phyloP scores from a whole-genome alignment of 1,140 invertebrate species.

The Chironomus tepperi region DNA sequence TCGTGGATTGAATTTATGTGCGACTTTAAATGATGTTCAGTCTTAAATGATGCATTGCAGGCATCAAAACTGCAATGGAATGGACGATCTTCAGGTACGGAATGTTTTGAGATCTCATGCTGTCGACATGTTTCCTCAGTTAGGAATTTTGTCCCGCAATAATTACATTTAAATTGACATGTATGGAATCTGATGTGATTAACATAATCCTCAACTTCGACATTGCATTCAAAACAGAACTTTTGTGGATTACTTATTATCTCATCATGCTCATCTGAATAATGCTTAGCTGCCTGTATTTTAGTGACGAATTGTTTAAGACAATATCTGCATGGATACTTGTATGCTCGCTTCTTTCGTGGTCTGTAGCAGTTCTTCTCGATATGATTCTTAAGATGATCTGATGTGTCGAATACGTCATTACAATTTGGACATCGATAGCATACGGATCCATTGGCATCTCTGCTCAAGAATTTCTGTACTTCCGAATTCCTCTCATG shows the following conservation, averaged over 20 bases:
- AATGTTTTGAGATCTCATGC: background rate
- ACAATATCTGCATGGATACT: conserved; percentile 7
- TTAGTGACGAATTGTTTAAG: background rate
- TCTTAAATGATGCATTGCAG: background rate
- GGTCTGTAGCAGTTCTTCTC: background rate
- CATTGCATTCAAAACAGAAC: background rate
- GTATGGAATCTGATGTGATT: background rate
- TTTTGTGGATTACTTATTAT: conserved; percentile 7
- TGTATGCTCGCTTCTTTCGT: background rate
- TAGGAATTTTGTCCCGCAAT: background rate
- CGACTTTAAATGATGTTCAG: background rate
- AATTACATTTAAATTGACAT: background rate
- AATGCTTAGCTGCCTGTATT: background rate
- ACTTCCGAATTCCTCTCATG: background rate
- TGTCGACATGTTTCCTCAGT: background rate
- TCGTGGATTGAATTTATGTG: background rate
- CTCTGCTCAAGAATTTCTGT: background rate
- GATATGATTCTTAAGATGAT: background rate
- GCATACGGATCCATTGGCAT: background rate
- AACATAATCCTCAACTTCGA: background rate
- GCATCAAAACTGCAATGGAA: background rate
- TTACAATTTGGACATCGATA: background rate
- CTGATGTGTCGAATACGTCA: background rate
- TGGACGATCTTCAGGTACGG: background rate
- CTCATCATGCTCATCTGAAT: background rate